phyloP scores from a whole-genome alignment of 2,797 vertebrate species.

The Rallus crepitans region DNA sequence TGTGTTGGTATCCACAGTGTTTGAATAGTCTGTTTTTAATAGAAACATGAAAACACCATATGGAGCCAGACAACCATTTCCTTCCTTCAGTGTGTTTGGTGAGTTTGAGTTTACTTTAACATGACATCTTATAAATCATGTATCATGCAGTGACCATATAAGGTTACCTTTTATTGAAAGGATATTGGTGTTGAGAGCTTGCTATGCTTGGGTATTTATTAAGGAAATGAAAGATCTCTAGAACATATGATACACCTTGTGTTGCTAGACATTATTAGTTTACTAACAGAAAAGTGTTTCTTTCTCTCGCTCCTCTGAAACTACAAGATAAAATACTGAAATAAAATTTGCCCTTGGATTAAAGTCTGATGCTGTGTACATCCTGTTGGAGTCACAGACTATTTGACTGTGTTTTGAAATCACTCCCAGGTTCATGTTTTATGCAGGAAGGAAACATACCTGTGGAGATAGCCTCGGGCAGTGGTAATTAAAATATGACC shows the following conservation, averaged over 20 bases:
- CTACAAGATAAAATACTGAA: slow-evolving; percentile 50
- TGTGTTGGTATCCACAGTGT: slow-evolving; percentile 20
- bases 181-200: slow-evolving; percentile 66
- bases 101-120: slow-evolving; percentile 65
- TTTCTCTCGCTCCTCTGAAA: background rate
- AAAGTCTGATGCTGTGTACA: slow-evolving; percentile 45
- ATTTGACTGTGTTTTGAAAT: slow-evolving; percentile 64
- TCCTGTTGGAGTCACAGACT: slow-evolving; percentile 56
- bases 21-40: slow-evolving; percentile 67
- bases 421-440: slow-evolving; percentile 75
- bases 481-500: slow-evolving; percentile 77
- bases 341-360: slow-evolving; percentile 67
- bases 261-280: slow-evolving; percentile 51
- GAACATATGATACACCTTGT: background rate
- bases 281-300: slow-evolving; percentile 54
- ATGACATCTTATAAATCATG: slow-evolving; percentile 75
- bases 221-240: slow-evolving; percentile 70
- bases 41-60: slow-evolving; percentile 66
- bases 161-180: slow-evolving; percentile 71
- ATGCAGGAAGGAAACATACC: slow-evolving; percentile 78
- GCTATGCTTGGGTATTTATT: slow-evolving; percentile 55
- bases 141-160: slow-evolving; percentile 69
- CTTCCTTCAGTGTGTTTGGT: slow-evolving; percentile 44
- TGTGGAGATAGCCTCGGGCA: slow-evolving; percentile 75
- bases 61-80: slow-evolving; percentile 69